Evolutionary conservation across 2,113 vertebrate genomes (phyloP), one percentile per base, ranked within the genome.

Genomic region (Charadrius vociferus): DNA sequence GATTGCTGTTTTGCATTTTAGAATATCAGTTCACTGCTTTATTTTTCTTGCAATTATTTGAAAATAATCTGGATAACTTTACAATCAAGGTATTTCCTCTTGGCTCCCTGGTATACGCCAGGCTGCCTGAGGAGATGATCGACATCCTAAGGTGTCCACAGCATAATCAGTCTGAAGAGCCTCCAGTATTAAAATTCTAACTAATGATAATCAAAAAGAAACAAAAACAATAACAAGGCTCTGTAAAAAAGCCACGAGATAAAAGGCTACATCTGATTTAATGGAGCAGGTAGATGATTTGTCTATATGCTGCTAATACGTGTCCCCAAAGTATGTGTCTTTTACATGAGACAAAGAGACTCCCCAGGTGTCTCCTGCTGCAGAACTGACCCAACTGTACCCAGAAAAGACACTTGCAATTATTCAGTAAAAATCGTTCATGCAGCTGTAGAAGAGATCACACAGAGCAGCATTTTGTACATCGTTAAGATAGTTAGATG

Each of bases 1-100:
- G 90, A 79, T 56, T 82, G 62, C 66, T 96, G 67, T 86, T 97
- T 95, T 96, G 94, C 95, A 95, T 97, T 97, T 97, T 93, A 98
- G 88, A 97, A 97, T 98, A 97, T 95, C 95, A 95, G 95, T 96
- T 97, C 85, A 55, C 75, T 85, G 93, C 97, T 98, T 98, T 98
- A 97, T 98, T 98, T 98, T 98, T 98, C 98, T 98, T 97, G 98
- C 93, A 98, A 98, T 98, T 98, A 98, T 98, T 98, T 98, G 96
- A 98, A 98, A 98, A 98, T 98, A 98, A 98, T 96, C 96, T 98
- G 94, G 97, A 95, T 98, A 98, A 98, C 98, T 98, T 98, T 98
- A 98, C 97, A 98, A 98, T 98, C 98, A 98, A 98, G 97, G 96
- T 98, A 98, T 98, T 98, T 98, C 98, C 98, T 98, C 98, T 97